Evolutionary conservation across 2,797 vertebrate species (phyloP).

Genomic region (Lutjanus campechanus): DNA sequence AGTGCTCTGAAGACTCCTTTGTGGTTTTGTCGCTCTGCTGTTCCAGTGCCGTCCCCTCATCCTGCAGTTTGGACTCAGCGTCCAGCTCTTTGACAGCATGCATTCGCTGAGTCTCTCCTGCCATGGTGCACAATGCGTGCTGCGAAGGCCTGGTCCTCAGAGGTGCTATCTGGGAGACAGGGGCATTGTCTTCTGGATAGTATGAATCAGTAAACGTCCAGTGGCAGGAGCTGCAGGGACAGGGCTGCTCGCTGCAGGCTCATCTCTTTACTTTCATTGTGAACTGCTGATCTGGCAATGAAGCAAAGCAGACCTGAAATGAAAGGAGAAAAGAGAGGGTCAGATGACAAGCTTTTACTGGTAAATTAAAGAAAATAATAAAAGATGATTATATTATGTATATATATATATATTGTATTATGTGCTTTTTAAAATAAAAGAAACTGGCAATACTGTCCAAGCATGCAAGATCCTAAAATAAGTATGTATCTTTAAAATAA

Average conservation of each 20-base stretch:
- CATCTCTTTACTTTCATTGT: slow-evolving; percentile 82
- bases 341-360: slow-evolving; percentile 22
- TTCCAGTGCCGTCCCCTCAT: slow-evolving; percentile 85
- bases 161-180: slow-evolving; percentile 81
- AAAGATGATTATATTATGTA: not conserved
- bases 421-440: not conserved
- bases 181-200: slow-evolving; percentile 83
- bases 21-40: slow-evolving; percentile 85
- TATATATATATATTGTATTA: no score
- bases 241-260: slow-evolving; percentile 76
- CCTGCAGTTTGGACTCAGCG: slow-evolving; percentile 85
- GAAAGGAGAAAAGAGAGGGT: slow-evolving; percentile 52
- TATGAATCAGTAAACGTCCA: slow-evolving; percentile 79
- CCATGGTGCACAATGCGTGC: slow-evolving; percentile 89
- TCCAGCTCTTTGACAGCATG: slow-evolving; percentile 87
- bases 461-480: not conserved
- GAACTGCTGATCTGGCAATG: slow-evolving; percentile 72
- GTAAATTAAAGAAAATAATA: not conserved
- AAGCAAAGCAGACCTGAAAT: slow-evolving; percentile 77
- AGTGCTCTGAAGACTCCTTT: slow-evolving; percentile 85
- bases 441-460: not conserved
- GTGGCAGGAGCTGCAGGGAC: slow-evolving; percentile 79
- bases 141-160: slow-evolving; percentile 86
- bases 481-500: not conserved
- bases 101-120: slow-evolving; percentile 92